phyloP scores from a whole-genome alignment of 1,140 invertebrate genomes.

The Pogonomyrmex californicus region DNA sequence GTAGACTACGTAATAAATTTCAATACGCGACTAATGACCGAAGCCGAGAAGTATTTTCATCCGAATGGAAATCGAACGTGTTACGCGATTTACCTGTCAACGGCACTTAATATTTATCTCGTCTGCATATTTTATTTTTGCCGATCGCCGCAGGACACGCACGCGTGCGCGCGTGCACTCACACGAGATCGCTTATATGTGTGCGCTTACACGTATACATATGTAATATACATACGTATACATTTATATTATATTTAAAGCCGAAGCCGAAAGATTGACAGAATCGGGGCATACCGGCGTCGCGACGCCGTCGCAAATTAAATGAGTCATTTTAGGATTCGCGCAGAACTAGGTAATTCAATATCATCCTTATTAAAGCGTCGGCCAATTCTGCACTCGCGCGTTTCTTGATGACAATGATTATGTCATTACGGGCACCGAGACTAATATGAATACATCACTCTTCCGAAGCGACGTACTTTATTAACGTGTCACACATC shows the following conservation, averaged over 20 bases:
- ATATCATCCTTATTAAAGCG: constrained; percentile 83
- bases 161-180: constrained; percentile 1
- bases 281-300: constrained; percentile 83
- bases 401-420: constrained; percentile 70
- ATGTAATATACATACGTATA: constrained; percentile 32
- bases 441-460: constrained; percentile 50
- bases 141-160: constrained; percentile 73
- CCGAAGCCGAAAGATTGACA: constrained; percentile 81
- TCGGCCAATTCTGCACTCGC: constrained; percentile 72
- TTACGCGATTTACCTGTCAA: constrained; percentile 72
- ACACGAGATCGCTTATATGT: not conserved
- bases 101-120: constrained; percentile 77
- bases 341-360: constrained; percentile 83
- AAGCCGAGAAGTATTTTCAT: constrained; percentile 59
- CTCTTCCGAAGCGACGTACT: constrained; percentile 23
- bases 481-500: constrained; percentile 43
- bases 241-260: constrained; percentile 83
- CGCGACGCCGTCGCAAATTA: constrained; percentile 83
- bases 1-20: constrained; percentile 22
- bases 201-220: not conserved
- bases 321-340: constrained; percentile 84
- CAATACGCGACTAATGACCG: constrained; percentile 33
- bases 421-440: constrained; percentile 61
- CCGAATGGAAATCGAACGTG: constrained; percentile 50
- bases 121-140: constrained; percentile 80